Percentiles rank a stretch among this genome's conserved stretches.
These are phyloP conservation scores for Petromus typicus DNA, from an alignment of 2,113 vertebrate species.

Conservation along the genomic window DNA sequence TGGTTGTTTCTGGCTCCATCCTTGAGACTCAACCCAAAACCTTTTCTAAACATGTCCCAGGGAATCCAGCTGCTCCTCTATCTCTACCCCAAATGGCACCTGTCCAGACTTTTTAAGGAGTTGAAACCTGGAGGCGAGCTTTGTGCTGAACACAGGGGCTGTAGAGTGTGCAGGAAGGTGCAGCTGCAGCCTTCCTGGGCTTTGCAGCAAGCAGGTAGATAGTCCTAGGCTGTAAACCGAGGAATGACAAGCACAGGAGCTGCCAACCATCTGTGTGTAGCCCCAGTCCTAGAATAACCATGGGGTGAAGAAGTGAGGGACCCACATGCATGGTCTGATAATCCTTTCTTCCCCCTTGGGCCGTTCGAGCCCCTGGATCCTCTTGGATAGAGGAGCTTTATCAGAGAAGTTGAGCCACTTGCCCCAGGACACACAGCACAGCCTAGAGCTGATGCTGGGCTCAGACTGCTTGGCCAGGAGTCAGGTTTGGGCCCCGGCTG, in stretches of 20 bases:
- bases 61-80: neutral
- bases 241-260: neutral
- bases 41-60: neutral
- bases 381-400: neutral
- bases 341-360: neutral
- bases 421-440: neutral
- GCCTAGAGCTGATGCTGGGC: neutral
- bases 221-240: neutral
- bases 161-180: neutral
- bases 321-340: neutral
- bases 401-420: neutral
- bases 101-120: neutral
- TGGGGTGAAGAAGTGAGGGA: fast-evolving
- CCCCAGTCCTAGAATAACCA: neutral
- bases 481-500: neutral
- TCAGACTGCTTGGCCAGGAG: neutral
- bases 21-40: neutral
- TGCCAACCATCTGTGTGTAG: fast-evolving
- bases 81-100: neutral
- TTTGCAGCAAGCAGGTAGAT: fast-evolving
- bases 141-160: neutral
- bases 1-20: neutral
- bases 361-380: neutral
- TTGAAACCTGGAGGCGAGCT: neutral
- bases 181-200: neutral